phyloP scores from a whole-genome alignment of 2,797 vertebrate genomes.

The Ctenopoma kingsleyae region DNA sequence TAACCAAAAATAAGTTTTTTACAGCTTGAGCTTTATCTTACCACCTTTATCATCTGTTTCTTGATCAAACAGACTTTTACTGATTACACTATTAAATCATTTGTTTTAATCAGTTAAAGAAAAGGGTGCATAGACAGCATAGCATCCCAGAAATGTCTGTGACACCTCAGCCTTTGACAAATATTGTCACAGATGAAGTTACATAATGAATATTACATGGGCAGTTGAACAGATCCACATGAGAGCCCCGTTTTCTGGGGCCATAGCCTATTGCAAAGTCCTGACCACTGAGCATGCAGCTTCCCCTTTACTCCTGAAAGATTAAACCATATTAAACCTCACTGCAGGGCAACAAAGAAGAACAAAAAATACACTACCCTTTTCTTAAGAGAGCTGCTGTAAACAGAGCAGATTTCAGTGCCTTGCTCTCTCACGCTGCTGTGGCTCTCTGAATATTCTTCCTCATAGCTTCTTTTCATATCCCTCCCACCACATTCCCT shows the following conservation, averaged over 20 bases:
- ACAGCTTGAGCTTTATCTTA: not conserved
- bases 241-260: conserved; percentile 62
- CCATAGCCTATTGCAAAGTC: conserved; percentile 50
- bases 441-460: conserved; percentile 64
- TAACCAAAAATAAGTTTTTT: conserved; percentile 11
- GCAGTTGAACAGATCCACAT: conserved; percentile 69
- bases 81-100: conserved; percentile 6
- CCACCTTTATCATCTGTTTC: not conserved
- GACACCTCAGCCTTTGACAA: conserved; percentile 52
- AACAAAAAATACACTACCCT: conserved; percentile 34
- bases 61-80: conserved; percentile 6
- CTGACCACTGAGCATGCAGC: conserved; percentile 43
- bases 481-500: conserved; percentile 75
- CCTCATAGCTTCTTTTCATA: conserved; percentile 65
- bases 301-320: conserved; percentile 35
- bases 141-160: conserved; percentile 34
- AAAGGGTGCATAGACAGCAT: conserved; percentile 8
- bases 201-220: conserved; percentile 85
- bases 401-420: conserved; percentile 67
- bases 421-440: conserved; percentile 57
- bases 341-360: conserved; percentile 62
- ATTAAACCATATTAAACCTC: conserved; percentile 38
- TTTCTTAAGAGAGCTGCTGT: conserved; percentile 55
- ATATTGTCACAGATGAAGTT: conserved; percentile 79
- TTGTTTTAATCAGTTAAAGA: not conserved